Evolutionary conservation across 2,888 invertebrate species (phyloP).

Genomic region (Thera britannica): DNA sequence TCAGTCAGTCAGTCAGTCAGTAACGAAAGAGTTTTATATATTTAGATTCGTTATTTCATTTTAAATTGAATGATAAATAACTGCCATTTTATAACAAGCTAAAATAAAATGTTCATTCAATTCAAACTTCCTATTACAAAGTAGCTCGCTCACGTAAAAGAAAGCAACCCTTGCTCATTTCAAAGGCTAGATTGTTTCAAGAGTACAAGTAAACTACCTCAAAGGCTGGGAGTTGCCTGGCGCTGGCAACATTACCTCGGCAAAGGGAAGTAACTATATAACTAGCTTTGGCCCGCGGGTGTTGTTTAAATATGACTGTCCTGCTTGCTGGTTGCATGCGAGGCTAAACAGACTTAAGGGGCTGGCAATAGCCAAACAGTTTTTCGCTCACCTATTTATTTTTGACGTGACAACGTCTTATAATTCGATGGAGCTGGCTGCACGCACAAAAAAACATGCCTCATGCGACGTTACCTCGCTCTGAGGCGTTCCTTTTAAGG

Average conservation of each 20-base stretch:
- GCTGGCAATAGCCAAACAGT: too few relatives aligned
- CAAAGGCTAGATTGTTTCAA: constrained; percentile 29
- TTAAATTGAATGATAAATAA: too few relatives aligned
- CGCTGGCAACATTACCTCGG: constrained; percentile 34
- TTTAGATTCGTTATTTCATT: too few relatives aligned
- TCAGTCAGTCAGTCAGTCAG: too few relatives aligned
- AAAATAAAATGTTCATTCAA: neutral
- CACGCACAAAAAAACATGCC: too few relatives aligned
- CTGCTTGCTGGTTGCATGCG: neutral
- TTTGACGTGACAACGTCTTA: too few relatives aligned
- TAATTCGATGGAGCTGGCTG: too few relatives aligned
- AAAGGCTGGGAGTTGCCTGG: constrained; percentile 29
- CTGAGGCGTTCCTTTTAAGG: too few relatives aligned
- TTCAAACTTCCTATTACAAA: neutral
- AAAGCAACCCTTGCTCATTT: constrained; percentile 11
- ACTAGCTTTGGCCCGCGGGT: constrained; percentile 14
- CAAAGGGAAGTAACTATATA: constrained; percentile 24
- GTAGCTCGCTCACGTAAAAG: constrained; percentile 3
- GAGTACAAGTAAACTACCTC: constrained; percentile 24
- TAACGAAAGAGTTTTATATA: too few relatives aligned
- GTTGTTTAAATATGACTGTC: neutral
- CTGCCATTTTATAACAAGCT: neutral
- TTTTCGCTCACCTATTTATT: too few relatives aligned
- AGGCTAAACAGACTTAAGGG: too few relatives aligned
- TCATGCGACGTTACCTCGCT: too few relatives aligned